Evolutionary conservation across 2,113 vertebrate genomes (phyloP), one percentile per base, ranked within the genome.

Genomic region (Herpetotheres cachinnans): DNA sequence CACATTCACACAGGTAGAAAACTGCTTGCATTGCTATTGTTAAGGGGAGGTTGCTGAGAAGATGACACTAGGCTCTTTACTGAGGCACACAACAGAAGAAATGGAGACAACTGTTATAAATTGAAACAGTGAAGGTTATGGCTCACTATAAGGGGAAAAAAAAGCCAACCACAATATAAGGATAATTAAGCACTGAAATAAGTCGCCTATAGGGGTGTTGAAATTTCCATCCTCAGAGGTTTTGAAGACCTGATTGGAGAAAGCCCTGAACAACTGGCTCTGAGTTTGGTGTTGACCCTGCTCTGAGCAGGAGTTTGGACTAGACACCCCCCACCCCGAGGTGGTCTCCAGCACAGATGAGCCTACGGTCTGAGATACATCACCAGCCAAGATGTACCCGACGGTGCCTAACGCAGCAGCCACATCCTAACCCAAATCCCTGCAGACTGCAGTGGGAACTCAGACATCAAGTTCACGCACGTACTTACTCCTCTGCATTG

Each of bases 381-480:
- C 61, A 46, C 20, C 34, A 73, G 11, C 10, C 29, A 54, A 25
- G 29, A n/a, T 26, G 16, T 13, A 40, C 10, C 27, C 58, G 58
- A 9, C 0, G 1, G 27, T 54, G 16, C 32, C 20, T 54, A 38
- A 30, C 38, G 21, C 1, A 0, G 19, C 59, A 40, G 15, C 19
- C 66, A 13, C 32, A n/a, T 59, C 46, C 52, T 29, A 30, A 9
- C 46, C 24, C 52, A 30, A 46, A 59, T n/a, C 34, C 19, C 46
- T 46, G 32, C 38, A 79, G 38, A 29, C 13, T 40, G 6, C 46
- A 54, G 19, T 14, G 59, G 24, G 67, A 80, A n/a, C 19, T 40
- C 52, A 13, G 52, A 19, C 8, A 11, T 42, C 25, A 36, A 17
- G 9, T 30, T 66, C 24, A 20, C 9, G 14, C 21, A 42, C 20